Percentiles rank a stretch among this genome's conserved stretches.
Evolutionary conservation across 1,140 invertebrate species (phyloP).

Genomic region (Chlorops oryzae): DNA sequence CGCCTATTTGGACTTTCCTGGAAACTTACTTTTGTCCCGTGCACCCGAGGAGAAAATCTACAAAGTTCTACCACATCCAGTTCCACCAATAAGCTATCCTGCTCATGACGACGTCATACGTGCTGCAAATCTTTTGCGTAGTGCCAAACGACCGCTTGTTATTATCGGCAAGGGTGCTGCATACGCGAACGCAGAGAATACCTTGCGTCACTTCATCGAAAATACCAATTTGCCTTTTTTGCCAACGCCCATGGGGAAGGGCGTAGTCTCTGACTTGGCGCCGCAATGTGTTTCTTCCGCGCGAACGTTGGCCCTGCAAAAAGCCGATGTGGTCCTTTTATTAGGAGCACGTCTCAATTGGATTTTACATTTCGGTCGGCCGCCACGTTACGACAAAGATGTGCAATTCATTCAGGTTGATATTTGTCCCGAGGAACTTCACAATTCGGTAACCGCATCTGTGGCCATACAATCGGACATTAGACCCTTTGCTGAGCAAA

Average conservation of each 20-base stretch:
- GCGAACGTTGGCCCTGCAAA: constrained; percentile 74
- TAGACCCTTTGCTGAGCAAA: constrained; percentile 58
- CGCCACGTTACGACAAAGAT: constrained; percentile 74
- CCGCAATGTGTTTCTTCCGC: constrained; percentile 74
- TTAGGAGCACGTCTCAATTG: constrained; percentile 91
- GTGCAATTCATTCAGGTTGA: constrained; percentile 93
- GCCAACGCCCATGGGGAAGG: constrained; percentile 96
- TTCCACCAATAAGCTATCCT: constrained; percentile 65
- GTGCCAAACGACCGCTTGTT: constrained; percentile 74
- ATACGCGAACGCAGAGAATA: constrained; percentile 70
- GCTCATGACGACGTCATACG: constrained; percentile 58
- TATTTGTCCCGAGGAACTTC: constrained; percentile 81
- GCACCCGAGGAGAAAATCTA: constrained; percentile 43
- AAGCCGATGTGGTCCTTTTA: constrained; percentile 83
- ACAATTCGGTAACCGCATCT: constrained; percentile 73
- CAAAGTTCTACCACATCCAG: constrained; percentile 44
- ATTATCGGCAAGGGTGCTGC: constrained; percentile 93
- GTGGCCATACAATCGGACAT: constrained; percentile 78
- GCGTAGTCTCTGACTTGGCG: constrained; percentile 79
- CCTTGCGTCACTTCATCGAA: constrained; percentile 63
- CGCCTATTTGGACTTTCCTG: constrained; percentile 84
- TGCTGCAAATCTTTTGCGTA: constrained; percentile 62
- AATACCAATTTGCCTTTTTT: constrained; percentile 77
- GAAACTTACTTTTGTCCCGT: constrained; percentile 63
- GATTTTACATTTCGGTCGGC: constrained; percentile 93